phyloP scores from a whole-genome alignment of 2,113 vertebrate species.

The Ceyx melanurus region DNA sequence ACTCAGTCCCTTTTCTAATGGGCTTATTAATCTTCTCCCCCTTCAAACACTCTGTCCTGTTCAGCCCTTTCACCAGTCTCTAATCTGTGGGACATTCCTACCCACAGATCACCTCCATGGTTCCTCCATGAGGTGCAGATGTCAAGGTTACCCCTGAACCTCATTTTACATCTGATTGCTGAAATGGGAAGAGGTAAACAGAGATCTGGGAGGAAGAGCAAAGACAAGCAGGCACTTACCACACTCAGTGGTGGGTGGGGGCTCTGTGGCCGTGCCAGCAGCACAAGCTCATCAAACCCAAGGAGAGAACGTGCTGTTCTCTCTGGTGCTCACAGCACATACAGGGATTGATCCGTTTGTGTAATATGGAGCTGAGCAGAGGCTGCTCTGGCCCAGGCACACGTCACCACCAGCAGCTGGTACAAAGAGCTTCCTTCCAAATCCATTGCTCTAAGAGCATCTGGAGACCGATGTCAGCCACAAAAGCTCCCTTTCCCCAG shows the following conservation, averaged over 20 bases:
- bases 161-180: fast-evolving
- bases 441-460: not conserved
- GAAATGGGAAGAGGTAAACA: fast-evolving
- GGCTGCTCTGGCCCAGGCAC: not conserved
- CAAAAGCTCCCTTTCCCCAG: not conserved
- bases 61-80: not conserved
- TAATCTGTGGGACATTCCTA: not conserved
- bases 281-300: not conserved
- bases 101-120: fast-evolving
- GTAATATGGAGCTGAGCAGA: not conserved
- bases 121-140: not conserved
- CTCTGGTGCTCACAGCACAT: fast-evolving
- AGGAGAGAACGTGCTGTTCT: not conserved
- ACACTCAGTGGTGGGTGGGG: fast-evolving
- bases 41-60: not conserved
- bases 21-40: no score
- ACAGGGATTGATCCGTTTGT: not conserved
- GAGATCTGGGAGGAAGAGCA: not conserved
- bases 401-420: not conserved
- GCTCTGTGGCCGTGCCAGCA: not conserved
- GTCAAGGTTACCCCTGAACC: not conserved
- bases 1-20: not conserved
- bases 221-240: not conserved
- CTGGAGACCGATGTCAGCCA: not conserved
- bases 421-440: not conserved